Conservation (phyloP, 2,113 vertebrate genomes). For the Eubucco bourcierii region DNA sequence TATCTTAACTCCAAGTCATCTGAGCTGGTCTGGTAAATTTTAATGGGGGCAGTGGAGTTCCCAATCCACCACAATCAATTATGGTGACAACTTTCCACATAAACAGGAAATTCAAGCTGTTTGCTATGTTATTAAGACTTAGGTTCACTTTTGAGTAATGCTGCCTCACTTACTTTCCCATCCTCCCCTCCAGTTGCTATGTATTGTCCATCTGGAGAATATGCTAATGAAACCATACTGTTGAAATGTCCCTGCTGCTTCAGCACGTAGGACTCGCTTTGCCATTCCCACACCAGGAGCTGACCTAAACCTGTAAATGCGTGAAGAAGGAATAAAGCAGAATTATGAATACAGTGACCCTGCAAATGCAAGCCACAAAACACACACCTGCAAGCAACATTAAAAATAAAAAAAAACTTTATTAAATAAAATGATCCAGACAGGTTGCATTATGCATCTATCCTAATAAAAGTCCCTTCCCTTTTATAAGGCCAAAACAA, state of each 20-base stretch:
- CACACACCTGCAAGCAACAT: background rate
- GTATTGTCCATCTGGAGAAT: constrained; percentile 94
- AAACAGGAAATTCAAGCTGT: background rate
- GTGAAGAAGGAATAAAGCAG: background rate
- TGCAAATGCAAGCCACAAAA: background rate
- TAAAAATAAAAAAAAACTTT: background rate
- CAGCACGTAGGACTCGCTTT: constrained; percentile 95
- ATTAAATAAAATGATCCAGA: background rate
- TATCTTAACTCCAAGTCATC: no score
- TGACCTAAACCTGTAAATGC: constrained; percentile 86
- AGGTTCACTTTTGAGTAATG: background rate
- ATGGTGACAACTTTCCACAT: background rate
- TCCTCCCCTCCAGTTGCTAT: constrained; percentile 93
- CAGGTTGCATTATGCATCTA: background rate
- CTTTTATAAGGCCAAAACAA: background rate
- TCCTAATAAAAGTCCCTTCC: background rate
- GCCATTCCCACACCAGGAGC: constrained; percentile 98
- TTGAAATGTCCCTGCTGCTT: constrained; percentile 98
- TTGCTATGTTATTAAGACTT: background rate
- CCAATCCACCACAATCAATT: background rate
- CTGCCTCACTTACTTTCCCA: constrained; percentile 82
- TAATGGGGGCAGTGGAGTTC: no score
- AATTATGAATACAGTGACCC: background rate
- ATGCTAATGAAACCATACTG: constrained; percentile 92
- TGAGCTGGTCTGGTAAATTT: no score